Evolutionary conservation across 2,113 vertebrate species (phyloP), one percentile per base, ranked within the genome.

Genomic region (Oreocharis arfaki): DNA sequence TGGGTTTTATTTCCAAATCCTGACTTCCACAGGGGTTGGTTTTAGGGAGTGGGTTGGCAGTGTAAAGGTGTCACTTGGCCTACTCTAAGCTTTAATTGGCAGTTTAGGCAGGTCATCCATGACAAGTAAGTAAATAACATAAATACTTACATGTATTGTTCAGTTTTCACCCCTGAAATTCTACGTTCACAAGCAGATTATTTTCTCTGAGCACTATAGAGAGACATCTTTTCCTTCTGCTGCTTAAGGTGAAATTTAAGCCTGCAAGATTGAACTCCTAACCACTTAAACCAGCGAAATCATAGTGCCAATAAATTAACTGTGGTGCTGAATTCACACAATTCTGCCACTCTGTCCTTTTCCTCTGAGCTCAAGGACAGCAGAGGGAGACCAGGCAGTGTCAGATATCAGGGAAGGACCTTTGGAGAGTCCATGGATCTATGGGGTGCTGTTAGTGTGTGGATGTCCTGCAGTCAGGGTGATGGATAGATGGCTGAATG

Each of bases 241-340:
- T 77, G n/a, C 32, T 82, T 67, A 37, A 26, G 52, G 56, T 47
- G 44, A 86, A 85, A 92, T 83, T 55, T 74, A 90, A 96, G 10
- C 50, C 87, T 70, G 39, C 30, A 63, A 74, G 63, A 22, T 3
- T 73, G 70, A 82, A 18, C 75, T 67, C 20, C 55, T 42, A 61
- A 13, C 71, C 44, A 63, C 63, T 82, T 44, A 39, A 91, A 73
- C 27, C 64, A 56, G 46, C 5, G 0, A 65, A 87, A 53, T 61
- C 33, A 76, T 3, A 23, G 82, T 37, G 64, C 42, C 76, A 86
- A 79, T 88, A 93, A 90, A 84, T 87, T 52, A 71, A 33, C 47
- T 37, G 39, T 26, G 22, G 47, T 65, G 85, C 90, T 60, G 35
- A 96, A 42, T 24, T 52, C 24, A 33, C 47, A 44, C 24, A 30